These are phyloP conservation scores for Sesamia inferens DNA, from an alignment of 2,888 invertebrate genomes.

Conservation along the genomic window DNA sequence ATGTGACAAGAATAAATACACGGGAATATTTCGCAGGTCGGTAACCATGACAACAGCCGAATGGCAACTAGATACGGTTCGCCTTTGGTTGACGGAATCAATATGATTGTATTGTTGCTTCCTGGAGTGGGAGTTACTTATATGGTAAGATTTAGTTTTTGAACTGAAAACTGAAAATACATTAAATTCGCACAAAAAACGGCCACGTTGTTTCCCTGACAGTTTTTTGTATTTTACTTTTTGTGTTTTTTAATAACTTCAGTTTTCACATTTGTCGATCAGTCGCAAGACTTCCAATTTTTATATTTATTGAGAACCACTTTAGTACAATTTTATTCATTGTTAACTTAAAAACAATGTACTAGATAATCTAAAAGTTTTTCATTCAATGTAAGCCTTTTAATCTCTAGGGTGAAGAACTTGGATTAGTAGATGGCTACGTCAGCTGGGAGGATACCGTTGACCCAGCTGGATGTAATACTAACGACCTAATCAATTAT, in stretches of 20 bases:
- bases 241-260: too few species aligned
- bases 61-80: constrained; percentile 91
- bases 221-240: too few species aligned
- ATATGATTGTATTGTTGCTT: constrained; percentile 92
- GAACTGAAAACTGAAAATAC: background rate
- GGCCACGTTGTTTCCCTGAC: too few species aligned
- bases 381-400: background rate
- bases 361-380: background rate
- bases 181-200: too few species aligned
- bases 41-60: constrained; percentile 92
- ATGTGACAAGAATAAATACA: constrained; percentile 25
- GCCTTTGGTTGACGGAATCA: constrained; percentile 92
- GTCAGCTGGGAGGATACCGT: constrained; percentile 92
- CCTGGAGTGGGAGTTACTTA: constrained; percentile 95
- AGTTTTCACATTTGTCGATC: too few species aligned
- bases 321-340: background rate
- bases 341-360: background rate
- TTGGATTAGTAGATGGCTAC: constrained; percentile 93
- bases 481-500: constrained; percentile 91
- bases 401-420: constrained; percentile 92
- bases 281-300: too few species aligned
- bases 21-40: constrained; percentile 84
- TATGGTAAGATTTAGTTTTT: constrained; percentile 73
- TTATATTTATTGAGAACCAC: background rate
- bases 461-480: constrained; percentile 92